Base-by-base conservation (phyloP, 2,888 invertebrate species). In the Drymonia ruficornis region DNA sequence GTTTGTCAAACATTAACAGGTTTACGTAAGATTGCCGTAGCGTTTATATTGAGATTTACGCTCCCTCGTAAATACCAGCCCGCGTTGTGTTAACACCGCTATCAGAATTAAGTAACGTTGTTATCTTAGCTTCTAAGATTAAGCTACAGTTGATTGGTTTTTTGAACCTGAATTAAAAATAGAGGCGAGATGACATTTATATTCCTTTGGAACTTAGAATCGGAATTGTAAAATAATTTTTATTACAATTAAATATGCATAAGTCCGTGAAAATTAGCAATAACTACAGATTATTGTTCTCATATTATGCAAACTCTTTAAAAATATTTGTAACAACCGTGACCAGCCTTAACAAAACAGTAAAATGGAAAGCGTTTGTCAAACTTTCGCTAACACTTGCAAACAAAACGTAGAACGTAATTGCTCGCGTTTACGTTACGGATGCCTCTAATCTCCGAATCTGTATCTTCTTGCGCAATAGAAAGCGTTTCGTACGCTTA, bases 401-500 rank as follows among this genome's bases (percentile, higher is more conserved):
- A 63, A 67, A 72, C 66, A 65, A 65, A 68, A 67, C 59, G 61
- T 57, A 61, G 67, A 61, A 64, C 63, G 62, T 58, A 63, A 65
- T 36, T 63, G 58, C 51, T 59, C 57, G 65, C 67, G 57, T 54
- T 56, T 52, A 50, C 23, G 59, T 63, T 65, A 59, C 61, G 61
- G 55, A 43, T 55, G 46, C 52, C 49, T 54, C 53, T 66, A 65
- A 74, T 69, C 58, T 63, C 48, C 53, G 23, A 55, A 44, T 62
- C 60, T 54, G 52, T 59, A 57, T 54, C 59, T 59, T 57, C 45
- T 74, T 63, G 53, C 53, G 59, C 47, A 63, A 59, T 74, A 75
- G 76, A 78, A 77, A 78, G 72, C 61, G 62, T 46, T 58, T 63
- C 61, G 45, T 62, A 61, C 62, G 63, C 43, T 23, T 51, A 18